These are phyloP conservation scores for Sthenelais limicola DNA, from an alignment of 2,888 invertebrate species.

Conservation along the genomic window DNA sequence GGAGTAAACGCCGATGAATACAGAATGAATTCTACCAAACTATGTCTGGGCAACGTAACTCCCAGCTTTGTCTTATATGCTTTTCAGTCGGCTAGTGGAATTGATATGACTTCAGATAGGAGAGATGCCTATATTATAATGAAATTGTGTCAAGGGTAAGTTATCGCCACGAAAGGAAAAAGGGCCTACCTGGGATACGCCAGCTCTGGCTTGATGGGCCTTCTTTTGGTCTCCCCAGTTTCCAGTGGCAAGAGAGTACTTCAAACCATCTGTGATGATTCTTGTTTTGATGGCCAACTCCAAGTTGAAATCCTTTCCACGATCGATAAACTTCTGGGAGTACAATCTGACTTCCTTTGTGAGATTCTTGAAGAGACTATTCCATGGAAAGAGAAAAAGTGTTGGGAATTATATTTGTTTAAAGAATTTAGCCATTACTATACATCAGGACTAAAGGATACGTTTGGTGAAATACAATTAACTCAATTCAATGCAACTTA, in stretches of 20 bases:
- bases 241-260: conserved; percentile 98
- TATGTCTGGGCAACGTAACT: no score
- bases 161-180: no score
- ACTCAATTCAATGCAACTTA: conserved; percentile 67
- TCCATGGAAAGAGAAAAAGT: conserved; percentile 46
- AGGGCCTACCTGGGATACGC: conserved; percentile 86
- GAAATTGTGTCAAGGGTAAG: no score
- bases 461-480: no score
- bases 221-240: conserved; percentile 99
- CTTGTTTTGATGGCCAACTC: conserved; percentile 97
- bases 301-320: conserved; percentile 98
- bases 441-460: no score
- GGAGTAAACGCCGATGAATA: no score
- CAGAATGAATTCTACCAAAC: no score
- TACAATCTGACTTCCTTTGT: conserved; percentile 98
- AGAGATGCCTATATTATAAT: no score
- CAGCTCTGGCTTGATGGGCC: conserved; percentile 97
- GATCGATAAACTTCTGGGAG: conserved; percentile 97
- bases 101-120: no score
- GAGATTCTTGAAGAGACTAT: conserved; percentile 89
- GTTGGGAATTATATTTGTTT: neutral
- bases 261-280: conserved; percentile 96
- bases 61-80: no score
- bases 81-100: no score
- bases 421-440: no score